Evolutionary conservation across 1,140 invertebrate species (phyloP), one percentile per base, ranked within the genome.

Genomic region (Schmidtea mediterranea): DNA sequence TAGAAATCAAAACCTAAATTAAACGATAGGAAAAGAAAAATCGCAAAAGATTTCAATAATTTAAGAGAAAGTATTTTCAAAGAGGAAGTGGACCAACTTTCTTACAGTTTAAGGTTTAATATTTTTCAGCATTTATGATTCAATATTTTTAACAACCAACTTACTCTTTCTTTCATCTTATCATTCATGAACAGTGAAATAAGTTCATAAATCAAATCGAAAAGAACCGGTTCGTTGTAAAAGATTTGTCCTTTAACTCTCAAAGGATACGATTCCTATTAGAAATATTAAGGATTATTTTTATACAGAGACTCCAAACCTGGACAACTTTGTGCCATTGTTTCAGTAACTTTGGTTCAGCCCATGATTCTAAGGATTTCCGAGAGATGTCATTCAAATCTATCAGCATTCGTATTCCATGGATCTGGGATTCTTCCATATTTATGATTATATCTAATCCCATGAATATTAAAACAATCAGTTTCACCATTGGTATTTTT

Each of bases 241-340:
- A 82, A 78, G 57, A 82, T 79, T 0, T 79, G 77, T 53, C 77
- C 69, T 58, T 82, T 82, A 59, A 82, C 78, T 12, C 79, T 69
- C 73, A 82, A 79, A 1, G 80, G 80, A n/a, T 78, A 76, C 1
- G 78, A 32, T 32, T 32, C 26, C 26, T 32, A 32, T 6, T 32
- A 32, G 10, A 32, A 32, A 32, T 79, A 61, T 78, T 80, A 77
- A 81, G 61, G 40, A 69, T 55, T 32, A 40, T 49, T 49, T 36
- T 2, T 21, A 52, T 36, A 22, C 12, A n/a, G 2, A 15, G 48
- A 40, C 36, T 52, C 40, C 16, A 36, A 13, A 32, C 23, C 45
- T 53, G 18, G 54, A 51, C 2, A 56, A 18, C 36, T 54, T 52
- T 43, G 51, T 23, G 2, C 56, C 40, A 6, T 54, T 54, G 15